phyloP scores from a whole-genome alignment of 2,888 invertebrate species.

The Xanthia togata region DNA sequence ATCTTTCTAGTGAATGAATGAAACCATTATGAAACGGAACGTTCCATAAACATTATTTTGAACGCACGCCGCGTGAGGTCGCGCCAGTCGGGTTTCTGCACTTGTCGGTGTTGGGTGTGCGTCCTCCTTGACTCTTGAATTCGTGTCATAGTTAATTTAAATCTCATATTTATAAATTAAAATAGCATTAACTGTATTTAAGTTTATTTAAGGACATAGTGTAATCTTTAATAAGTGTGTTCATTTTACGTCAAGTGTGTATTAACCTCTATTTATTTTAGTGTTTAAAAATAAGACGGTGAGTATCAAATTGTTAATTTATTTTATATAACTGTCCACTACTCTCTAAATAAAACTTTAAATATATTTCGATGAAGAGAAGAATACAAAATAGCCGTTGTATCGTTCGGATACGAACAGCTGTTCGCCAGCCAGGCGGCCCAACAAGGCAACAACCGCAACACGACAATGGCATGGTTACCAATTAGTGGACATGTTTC shows the following conservation, averaged over 20 bases:
- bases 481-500: constrained; percentile 34
- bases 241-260: constrained; percentile 76
- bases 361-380: constrained; percentile 30
- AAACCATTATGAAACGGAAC: constrained; percentile 74
- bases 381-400: constrained; percentile 28
- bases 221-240: constrained; percentile 75
- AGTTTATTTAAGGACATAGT: constrained; percentile 66
- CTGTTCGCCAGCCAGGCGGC: constrained; percentile 60
- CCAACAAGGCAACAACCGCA: constrained; percentile 25
- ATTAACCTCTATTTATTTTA: constrained; percentile 71
- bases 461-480: constrained; percentile 40
- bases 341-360: constrained; percentile 47
- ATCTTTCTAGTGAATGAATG: constrained; percentile 66
- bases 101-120: constrained; percentile 83
- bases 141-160: constrained; percentile 83
- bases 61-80: constrained; percentile 77
- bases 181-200: constrained; percentile 66
- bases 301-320: constrained; percentile 73
- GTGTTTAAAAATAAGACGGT: constrained; percentile 79
- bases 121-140: constrained; percentile 80
- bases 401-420: constrained; percentile 61
- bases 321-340: constrained; percentile 57
- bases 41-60: constrained; percentile 77
- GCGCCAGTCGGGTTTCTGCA: constrained; percentile 89
- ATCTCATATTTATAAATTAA: constrained; percentile 73